Base-by-base conservation (phyloP, 1,140 invertebrate species). In the Anastatus disparis region DNA sequence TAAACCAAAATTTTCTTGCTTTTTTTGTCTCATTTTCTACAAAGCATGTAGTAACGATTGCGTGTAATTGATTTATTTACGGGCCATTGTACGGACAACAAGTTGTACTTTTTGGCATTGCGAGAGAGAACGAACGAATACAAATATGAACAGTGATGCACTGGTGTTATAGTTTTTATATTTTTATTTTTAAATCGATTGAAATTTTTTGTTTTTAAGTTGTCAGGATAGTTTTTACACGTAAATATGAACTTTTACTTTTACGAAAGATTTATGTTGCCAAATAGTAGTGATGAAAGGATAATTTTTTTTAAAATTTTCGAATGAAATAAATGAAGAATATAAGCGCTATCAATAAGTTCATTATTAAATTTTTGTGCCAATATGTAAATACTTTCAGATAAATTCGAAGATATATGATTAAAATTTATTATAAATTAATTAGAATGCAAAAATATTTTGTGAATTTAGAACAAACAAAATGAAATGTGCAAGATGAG, bases 41-140 rank as follows among this genome's bases (percentile, higher is more conserved):
- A 42, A 42, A 24, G 31, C 26, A 22, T 52, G n/a, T 52, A 26
- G 13, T 27, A 26, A 35, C 48, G 62, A 38, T 52, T 10, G 46
- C 31, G 27, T 2, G 48, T 53, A 52, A 64, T 64, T 64, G 48
- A 52, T 53, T 64, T 53, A 29, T 63, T 46, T 48, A 31, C 9
- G 20, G 31, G 62, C 29, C 13, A 24, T 64, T 52, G 48, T 44
- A n/a, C 58, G 22, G 24, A 29, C 31, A 29, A 40, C 58, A 61
- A 61, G 58, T 46, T 61, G 29, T 40, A 38, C 62, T 55, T 65
- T n/a, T 52, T 52, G 27, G 8, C 24, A 38, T 53, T 24, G 46
- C 24, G 1, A 24, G n/a, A n/a, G n/a, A 0, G 29, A 22, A 22
- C n/a, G 27, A 63, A 48, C 27, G 56, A 53, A 52, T 53, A n/a